Percentiles rank a stretch among this genome's conserved stretches.
Conservation (phyloP, 2,797 vertebrate genomes). For the Crax fasciolata region DNA sequence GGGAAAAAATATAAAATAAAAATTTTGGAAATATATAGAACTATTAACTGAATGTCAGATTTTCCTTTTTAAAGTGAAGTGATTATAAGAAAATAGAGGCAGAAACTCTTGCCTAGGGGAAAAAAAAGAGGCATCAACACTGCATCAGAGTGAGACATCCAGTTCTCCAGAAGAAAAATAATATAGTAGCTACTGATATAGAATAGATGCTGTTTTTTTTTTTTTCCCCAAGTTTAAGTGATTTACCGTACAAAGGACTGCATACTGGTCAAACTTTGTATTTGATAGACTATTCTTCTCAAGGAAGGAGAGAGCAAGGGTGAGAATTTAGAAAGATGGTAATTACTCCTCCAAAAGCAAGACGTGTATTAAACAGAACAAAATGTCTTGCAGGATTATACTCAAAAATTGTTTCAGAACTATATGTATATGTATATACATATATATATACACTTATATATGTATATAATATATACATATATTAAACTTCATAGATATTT, state of each 20-base stretch:
- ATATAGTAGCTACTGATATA: not conserved
- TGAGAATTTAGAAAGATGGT: not conserved
- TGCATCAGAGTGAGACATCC: not conserved
- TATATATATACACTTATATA: not conserved
- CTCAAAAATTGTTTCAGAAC: conserved; percentile 1
- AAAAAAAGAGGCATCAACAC: not conserved
- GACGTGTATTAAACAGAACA: not conserved
- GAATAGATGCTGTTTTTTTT: not conserved
- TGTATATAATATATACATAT: not conserved
- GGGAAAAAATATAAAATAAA: not conserved
- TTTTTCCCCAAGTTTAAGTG: not conserved
- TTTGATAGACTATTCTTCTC: not conserved
- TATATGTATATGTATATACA: not conserved
- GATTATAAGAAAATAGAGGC: not conserved
- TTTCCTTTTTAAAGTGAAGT: not conserved
- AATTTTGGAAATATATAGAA: not conserved
- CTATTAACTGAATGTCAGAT: not conserved
- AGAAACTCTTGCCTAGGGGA: not conserved
- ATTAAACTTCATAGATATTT: conserved; percentile 5
- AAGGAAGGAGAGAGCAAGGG: not conserved
- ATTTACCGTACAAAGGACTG: not conserved
- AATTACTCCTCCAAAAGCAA: not conserved
- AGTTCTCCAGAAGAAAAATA: not conserved
- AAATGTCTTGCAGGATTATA: not conserved
- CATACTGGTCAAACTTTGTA: not conserved